phyloP scores from a whole-genome alignment of 2,888 invertebrate genomes.

The Meteorus cinctellus region DNA sequence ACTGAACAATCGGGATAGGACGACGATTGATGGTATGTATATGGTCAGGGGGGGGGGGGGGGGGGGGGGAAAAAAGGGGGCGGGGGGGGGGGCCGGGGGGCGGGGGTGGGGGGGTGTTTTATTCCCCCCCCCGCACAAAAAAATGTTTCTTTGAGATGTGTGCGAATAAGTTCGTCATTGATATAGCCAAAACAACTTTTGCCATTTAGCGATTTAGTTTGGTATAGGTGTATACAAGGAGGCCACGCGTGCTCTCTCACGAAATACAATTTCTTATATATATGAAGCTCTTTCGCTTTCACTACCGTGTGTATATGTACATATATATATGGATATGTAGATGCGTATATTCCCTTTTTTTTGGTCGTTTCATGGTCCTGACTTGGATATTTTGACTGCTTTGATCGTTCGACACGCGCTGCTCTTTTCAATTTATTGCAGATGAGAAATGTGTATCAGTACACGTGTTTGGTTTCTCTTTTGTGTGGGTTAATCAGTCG shows the following conservation, averaged over 20 bases:
- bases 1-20: not conserved
- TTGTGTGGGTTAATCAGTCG: not conserved
- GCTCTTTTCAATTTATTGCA: not conserved
- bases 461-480: not conserved
- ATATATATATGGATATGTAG: not conserved
- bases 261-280: not conserved
- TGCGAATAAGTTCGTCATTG: slow-evolving; percentile 9
- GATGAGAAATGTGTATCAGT: not conserved
- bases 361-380: not conserved
- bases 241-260: slow-evolving; percentile 23
- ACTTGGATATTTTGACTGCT: not conserved
- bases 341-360: not conserved
- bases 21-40: slow-evolving; percentile 1
- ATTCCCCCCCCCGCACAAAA: too few species aligned
- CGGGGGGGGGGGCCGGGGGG: too few species aligned
- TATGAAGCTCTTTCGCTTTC: slow-evolving; percentile 1
- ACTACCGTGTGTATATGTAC: not conserved
- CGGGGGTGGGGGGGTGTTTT: too few species aligned
- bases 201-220: slow-evolving; percentile 12
- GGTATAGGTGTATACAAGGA: not conserved
- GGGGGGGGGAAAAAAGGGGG: too few species aligned
- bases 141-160: not conserved
- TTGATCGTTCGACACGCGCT: not conserved
- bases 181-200: slow-evolving; percentile 14
- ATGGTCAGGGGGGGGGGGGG: not conserved